phyloP scores from a whole-genome alignment of 2,113 vertebrate species.

The Myiopsitta monachus region DNA sequence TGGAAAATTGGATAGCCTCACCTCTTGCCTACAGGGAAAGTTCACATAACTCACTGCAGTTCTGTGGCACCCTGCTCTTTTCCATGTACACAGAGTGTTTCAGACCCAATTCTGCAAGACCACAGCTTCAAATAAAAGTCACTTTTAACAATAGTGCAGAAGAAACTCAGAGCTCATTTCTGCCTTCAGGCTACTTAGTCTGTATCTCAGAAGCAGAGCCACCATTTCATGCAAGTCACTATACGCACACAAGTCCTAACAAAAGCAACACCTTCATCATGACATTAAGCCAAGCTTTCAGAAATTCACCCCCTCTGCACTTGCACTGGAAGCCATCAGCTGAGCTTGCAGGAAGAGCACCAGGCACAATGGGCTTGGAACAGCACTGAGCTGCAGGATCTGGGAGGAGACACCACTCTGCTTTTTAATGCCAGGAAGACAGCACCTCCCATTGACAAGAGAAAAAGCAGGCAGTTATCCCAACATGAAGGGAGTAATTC shows the following conservation, averaged over 20 bases:
- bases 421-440: neutral
- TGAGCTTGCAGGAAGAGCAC: neutral
- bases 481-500: neutral
- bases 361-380: neutral
- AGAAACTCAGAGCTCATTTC: neutral
- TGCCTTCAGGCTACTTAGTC: neutral
- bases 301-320: neutral
- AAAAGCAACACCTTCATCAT: neutral
- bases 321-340: neutral
- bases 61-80: neutral
- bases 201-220: neutral
- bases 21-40: neutral
- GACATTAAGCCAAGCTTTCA: neutral
- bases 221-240: neutral
- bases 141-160: accelerated
- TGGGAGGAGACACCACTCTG: neutral
- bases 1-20: neutral
- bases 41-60: neutral
- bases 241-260: neutral
- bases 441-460: neutral
- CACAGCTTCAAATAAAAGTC: neutral
- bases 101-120: neutral
- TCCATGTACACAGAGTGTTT: neutral
- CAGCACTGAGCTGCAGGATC: neutral
- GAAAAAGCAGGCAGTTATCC: neutral